These are phyloP conservation scores for Acleris holmiana DNA, from an alignment of 2,888 invertebrate genomes.

Conservation along the genomic window DNA sequence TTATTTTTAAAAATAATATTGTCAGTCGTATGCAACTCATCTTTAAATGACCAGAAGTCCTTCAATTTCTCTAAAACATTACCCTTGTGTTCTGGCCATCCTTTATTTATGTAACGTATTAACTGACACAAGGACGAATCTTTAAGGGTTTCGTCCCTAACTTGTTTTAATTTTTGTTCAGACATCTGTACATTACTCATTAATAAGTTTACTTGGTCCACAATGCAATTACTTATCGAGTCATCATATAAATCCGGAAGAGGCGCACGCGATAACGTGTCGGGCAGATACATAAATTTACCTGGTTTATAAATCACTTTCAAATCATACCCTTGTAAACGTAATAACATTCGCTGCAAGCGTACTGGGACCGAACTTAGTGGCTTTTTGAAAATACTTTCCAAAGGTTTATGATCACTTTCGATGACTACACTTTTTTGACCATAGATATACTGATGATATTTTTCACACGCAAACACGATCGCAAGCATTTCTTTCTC, in stretches of 20 bases:
- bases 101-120: too few relatives aligned
- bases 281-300: constrained; percentile 25
- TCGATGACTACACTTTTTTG: constrained; percentile 12
- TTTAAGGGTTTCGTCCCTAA: too few relatives aligned
- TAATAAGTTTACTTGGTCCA: constrained; percentile 9
- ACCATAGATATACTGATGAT: constrained; percentile 26
- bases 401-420: constrained; percentile 17
- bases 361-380: constrained; percentile 15
- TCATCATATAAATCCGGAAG: constrained; percentile 19
- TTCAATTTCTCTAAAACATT: too few relatives aligned
- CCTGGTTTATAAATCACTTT: constrained; percentile 17
- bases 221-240: constrained; percentile 9
- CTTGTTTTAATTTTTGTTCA: background rate
- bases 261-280: constrained; percentile 23
- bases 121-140: too few relatives aligned
- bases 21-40: too few relatives aligned
- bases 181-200: constrained; percentile 3
- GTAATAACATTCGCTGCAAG: constrained; percentile 16
- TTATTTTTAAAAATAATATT: too few relatives aligned
- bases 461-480: constrained; percentile 31
- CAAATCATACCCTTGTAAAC: constrained; percentile 13
- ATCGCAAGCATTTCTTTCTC: constrained; percentile 40
- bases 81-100: too few relatives aligned
- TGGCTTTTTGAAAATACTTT: constrained; percentile 25
- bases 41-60: too few relatives aligned